Evolutionary conservation across 1,140 invertebrate species (phyloP).

Genomic region (Camponotus pennsylvanicus): DNA sequence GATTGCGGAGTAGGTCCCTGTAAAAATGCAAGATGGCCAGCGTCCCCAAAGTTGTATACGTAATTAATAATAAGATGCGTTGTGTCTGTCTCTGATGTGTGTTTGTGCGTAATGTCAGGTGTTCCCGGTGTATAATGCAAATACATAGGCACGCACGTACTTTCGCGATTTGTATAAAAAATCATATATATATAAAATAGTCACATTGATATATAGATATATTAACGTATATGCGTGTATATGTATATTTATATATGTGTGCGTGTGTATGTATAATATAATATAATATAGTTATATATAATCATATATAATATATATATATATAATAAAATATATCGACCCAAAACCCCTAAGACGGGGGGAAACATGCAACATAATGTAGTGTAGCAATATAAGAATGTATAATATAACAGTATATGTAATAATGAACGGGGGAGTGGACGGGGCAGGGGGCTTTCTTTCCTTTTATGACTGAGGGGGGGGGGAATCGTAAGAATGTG

Average conservation of each 20-base stretch:
- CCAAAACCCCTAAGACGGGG: slow-evolving; percentile 81
- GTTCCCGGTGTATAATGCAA: slow-evolving; percentile 59
- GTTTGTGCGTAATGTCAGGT: slow-evolving; percentile 56
- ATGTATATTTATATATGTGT: slow-evolving; percentile 38
- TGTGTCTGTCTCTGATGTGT: slow-evolving; percentile 58
- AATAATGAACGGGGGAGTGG: slow-evolving; percentile 72
- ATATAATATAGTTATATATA: slow-evolving; percentile 64
- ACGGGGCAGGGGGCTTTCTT: slow-evolving; percentile 56
- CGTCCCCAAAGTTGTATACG: slow-evolving; percentile 86
- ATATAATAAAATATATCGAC: slow-evolving; percentile 76
- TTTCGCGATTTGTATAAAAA: slow-evolving; percentile 57
- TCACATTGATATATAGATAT: slow-evolving; percentile 70
- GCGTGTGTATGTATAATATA: slow-evolving; percentile 63
- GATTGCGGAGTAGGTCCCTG: slow-evolving; percentile 86
- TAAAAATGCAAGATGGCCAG: slow-evolving; percentile 87
- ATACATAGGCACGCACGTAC: slow-evolving; percentile 67
- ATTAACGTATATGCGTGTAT: slow-evolving; percentile 61
- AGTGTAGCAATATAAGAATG: slow-evolving; percentile 79
- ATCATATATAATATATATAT: slow-evolving; percentile 60
- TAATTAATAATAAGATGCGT: slow-evolving; percentile 79
- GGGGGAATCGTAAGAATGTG: slow-evolving; percentile 84
- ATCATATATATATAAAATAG: slow-evolving; percentile 53
- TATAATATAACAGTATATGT: slow-evolving; percentile 79
- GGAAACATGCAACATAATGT: slow-evolving; percentile 85
- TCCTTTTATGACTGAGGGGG: slow-evolving; percentile 39